Evolutionary conservation across 2,888 invertebrate species (phyloP).

Genomic region (Tridacna crocea): DNA sequence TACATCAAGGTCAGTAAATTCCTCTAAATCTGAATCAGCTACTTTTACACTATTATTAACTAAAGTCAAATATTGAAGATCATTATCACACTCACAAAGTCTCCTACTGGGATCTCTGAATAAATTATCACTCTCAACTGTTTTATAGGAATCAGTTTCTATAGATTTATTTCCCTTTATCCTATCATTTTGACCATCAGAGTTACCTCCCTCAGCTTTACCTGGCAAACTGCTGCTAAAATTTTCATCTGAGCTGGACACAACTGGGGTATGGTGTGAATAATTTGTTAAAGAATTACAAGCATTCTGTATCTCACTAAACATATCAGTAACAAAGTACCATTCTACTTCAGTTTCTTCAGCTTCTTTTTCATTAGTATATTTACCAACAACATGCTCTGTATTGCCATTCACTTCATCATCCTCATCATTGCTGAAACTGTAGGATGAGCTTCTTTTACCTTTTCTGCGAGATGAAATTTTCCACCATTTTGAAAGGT

Average conservation of each 20-base stretch:
- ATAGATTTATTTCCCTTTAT: slow-evolving; percentile 4
- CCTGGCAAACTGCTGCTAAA: too few species aligned
- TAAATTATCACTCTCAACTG: neutral
- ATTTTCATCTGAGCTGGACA: too few species aligned
- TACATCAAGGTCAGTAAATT: neutral
- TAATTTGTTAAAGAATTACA: slow-evolving; percentile 3
- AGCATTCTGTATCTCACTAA: slow-evolving; percentile 12
- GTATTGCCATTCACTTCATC: slow-evolving; percentile 1
- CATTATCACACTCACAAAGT: too few species aligned
- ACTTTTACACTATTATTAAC: neutral
- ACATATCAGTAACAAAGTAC: neutral
- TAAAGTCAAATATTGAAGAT: neutral
- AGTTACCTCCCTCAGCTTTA: slow-evolving; percentile 8
- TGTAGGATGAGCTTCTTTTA: slow-evolving; percentile 8
- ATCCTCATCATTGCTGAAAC: neutral
- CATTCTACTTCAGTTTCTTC: slow-evolving; percentile 6
- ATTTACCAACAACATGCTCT: neutral
- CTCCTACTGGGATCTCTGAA: neutral
- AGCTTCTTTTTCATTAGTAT: neutral
- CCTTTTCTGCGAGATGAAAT: slow-evolving; percentile 6
- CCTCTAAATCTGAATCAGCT: neutral
- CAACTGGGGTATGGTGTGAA: too few species aligned
- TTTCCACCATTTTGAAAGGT: slow-evolving; percentile 13
- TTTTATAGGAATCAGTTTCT: neutral
- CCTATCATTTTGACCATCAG: neutral